Evolutionary conservation across 2,888 invertebrate genomes (phyloP), one percentile per base, ranked within the genome.

Genomic region (Gymnosoma rotundatum): DNA sequence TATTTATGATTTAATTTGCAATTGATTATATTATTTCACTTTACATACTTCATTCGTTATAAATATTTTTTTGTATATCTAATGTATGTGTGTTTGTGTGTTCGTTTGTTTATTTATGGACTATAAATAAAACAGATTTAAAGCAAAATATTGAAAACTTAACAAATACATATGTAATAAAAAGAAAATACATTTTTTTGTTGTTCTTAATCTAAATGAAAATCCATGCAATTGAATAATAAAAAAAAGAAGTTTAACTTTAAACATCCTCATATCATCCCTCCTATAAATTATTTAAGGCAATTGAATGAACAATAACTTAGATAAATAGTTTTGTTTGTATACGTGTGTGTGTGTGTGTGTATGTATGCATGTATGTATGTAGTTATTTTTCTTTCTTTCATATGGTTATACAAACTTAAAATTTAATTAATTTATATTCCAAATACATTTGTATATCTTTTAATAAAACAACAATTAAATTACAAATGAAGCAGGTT

Each of bases 1-100:
- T 87, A 89, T 88, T 88, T 74, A 87, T 78, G 56, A 83, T 58
- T 74, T 69, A 54, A 78, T 64, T 75, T 70, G 20, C 52, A 72
- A 60, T 83, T 38, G 36, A 48, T 61, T 32, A 32, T 32, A 32
- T 32, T 69, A 69, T 66, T 67, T 21, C 16, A 73, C 60, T 67
- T 73, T 67, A 69, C 63, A 69, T 73, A 63, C 64, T 75, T 20
- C 32, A 58, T 75, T 48, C 52, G 32, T 18, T n/a, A 36, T 25
- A 36, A 14, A 60, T 38, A 18, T 32, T 8, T 32, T 8, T 54
- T 16, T 61, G 10, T 8, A 25, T 74, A 16, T 20, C 4, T 48
- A 42, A 16, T 45, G n/a, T 54, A 32, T 60, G 25, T 32, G 6
- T 54, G n/a, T 60, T 14, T 67, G 8, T 60, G 48, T 50, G 21